A percentile compares a stretch with the other conserved stretches of the same genome.
These are phyloP conservation scores for Parauchenoglanis ngamensis DNA, from an alignment of 2,797 vertebrate species.

Conservation along the genomic window DNA sequence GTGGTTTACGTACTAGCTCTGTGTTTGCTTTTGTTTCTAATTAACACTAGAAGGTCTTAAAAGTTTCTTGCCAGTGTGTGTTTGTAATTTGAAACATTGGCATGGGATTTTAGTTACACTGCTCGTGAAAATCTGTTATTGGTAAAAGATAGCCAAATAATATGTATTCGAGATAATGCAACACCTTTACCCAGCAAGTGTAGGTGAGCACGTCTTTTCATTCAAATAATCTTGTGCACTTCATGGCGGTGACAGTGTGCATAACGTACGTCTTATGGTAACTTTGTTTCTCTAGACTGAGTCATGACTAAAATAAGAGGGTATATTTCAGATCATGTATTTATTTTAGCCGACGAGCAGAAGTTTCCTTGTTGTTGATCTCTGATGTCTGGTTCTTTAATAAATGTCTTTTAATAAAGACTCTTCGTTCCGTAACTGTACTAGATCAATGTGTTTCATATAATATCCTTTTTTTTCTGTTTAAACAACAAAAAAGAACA, in stretches of 20 bases:
- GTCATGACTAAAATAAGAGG: not conserved
- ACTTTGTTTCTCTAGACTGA: not conserved
- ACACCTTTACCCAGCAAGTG: not conserved
- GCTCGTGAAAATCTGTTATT: not conserved
- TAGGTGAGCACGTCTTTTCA: not conserved
- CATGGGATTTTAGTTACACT: not conserved
- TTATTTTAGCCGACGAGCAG: not conserved
- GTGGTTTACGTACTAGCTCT: not conserved
- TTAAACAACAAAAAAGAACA: not conserved
- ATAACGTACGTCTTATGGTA: not conserved
- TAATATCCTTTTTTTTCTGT: not conserved
- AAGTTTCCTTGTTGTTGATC: not conserved
- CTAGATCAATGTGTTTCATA: not conserved
- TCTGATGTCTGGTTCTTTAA: not conserved
- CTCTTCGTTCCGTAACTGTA: conserved; percentile 1
- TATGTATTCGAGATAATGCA: not conserved
- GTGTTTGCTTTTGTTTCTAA: not conserved
- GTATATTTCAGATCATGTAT: not conserved
- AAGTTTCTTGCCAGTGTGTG: not conserved
- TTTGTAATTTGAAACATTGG: not conserved
- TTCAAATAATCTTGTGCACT: not conserved
- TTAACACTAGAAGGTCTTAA: no score
- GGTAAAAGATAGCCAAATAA: not conserved
- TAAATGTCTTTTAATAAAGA: conserved; percentile 14
- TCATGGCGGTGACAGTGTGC: not conserved